Base-by-base conservation (phyloP, 2,797 vertebrate species). In the Chloroceryle amazona region DNA sequence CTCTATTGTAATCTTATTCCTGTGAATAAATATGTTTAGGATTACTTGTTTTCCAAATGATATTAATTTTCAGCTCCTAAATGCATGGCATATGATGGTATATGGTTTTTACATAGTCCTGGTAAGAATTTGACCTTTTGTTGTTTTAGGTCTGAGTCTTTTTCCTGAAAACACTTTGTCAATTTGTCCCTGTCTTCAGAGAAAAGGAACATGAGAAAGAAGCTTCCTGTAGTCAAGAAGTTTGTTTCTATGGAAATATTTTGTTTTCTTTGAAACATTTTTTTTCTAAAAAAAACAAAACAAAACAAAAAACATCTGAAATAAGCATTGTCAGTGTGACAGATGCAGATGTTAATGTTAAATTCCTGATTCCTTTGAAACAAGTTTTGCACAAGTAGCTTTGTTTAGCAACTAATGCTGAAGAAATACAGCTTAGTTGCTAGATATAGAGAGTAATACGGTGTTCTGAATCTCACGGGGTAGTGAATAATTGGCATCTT, bases 221-320 rank as follows among this genome's bases (percentile, higher is more conserved):
- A 67, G 8, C 4, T 82, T 93, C 35, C 62, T 35, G 35, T 78
- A 92, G 55, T 42, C 67, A 93, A 95, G 71, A 93, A 92, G 68
- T 21, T 54, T 94, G 88, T 89, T 95, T 96, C 78, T 68, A 39
- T 61, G 47, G 22, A 75, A 80, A 93, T 4, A 18, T 81, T 91
- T 73, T 86, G 11, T 62, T 94, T 79, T 67, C 57, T 95, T 85
- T 47, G 12, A 80, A 92, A 76, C 6, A 49, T 26, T 70, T 37
- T 86, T 82, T 57, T 49, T 47, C 46, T 31, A 84, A 93, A 86
- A 6, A 2, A 73, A 93, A 44, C 26, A 18, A 54, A 31, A 26
- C 28, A 86, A 6, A 2, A 73, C 92, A 46, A 29, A 18, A 54
- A 31, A 26, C 28, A 52, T 47, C 57, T 33, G 39, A 95, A 92